phyloP scores from a whole-genome alignment of 2,797 vertebrate genomes.

The Falco naumanni region DNA sequence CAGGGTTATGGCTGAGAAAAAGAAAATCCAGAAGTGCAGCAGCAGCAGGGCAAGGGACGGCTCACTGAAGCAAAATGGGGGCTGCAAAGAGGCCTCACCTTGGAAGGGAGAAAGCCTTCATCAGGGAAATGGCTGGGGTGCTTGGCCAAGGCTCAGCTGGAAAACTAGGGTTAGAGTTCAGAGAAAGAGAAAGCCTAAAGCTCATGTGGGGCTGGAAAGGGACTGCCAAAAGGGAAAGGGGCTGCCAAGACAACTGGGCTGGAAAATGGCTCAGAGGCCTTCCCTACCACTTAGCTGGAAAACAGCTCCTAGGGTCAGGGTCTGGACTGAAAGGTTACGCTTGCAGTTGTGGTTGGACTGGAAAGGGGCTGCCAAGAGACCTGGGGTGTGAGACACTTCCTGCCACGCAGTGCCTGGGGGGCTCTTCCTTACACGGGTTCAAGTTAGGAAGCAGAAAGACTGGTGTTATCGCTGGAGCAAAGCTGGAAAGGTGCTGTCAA shows the following conservation, averaged over 20 bases:
- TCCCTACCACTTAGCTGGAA: neutral
- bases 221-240: neutral
- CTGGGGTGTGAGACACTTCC: neutral
- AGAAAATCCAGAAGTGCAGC: neutral
- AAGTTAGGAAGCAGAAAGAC: neutral
- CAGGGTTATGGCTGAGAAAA: neutral
- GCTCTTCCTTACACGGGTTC: fast-evolving
- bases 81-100: neutral
- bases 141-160: neutral
- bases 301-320: neutral
- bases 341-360: fast-evolving
- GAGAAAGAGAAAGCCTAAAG: neutral
- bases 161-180: neutral
- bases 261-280: neutral
- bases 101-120: neutral
- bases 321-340: neutral
- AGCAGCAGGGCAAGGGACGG: fast-evolving
- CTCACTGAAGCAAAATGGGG: fast-evolving
- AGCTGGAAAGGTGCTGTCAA: neutral
- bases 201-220: neutral
- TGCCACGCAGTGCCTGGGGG: fast-evolving
- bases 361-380: neutral
- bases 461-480: neutral
- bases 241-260: neutral
- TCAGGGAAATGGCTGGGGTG: fast-evolving